These are phyloP conservation scores for Drosophila oshimai DNA, from an alignment of 1,140 invertebrate species.

Conservation along the genomic window DNA sequence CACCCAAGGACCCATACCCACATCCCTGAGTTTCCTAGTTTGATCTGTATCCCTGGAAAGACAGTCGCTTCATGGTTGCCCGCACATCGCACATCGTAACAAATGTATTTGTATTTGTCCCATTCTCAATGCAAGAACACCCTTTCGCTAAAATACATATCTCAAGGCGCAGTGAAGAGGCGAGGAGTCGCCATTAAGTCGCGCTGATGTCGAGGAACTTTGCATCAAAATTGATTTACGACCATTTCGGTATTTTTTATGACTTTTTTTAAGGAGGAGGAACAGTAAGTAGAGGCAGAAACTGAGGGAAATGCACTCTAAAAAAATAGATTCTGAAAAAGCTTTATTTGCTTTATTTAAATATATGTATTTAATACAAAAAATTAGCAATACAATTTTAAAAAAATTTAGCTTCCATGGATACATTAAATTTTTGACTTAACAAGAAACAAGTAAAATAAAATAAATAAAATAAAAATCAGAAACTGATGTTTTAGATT, in stretches of 20 bases:
- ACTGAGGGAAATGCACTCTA: background rate
- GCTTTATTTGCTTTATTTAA: background rate
- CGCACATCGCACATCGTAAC: slow-evolving; percentile 22
- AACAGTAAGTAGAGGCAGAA: background rate
- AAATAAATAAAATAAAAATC: too few species aligned
- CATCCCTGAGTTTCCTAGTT: background rate
- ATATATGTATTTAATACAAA: background rate
- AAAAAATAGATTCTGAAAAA: background rate
- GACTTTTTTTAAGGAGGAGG: slow-evolving; percentile 6
- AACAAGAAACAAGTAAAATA: too few species aligned
- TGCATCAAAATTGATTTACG: slow-evolving; percentile 73
- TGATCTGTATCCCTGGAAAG: background rate
- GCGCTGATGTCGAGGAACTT: slow-evolving; percentile 24
- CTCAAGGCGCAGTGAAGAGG: slow-evolving; percentile 17
- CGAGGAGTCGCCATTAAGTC: slow-evolving; percentile 17
- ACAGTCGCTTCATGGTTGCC: slow-evolving; percentile 6
- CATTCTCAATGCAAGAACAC: slow-evolving; percentile 23
- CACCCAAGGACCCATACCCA: background rate
- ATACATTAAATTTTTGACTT: too few species aligned
- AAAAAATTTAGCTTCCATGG: too few species aligned
- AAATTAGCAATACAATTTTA: too few species aligned
- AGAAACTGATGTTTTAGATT: too few species aligned
- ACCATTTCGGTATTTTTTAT: slow-evolving; percentile 44
- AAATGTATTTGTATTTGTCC: slow-evolving; percentile 7
- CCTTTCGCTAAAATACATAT: slow-evolving; percentile 27